Base-by-base conservation (phyloP, 2,113 vertebrate species). In the Melospiza melodia region DNA sequence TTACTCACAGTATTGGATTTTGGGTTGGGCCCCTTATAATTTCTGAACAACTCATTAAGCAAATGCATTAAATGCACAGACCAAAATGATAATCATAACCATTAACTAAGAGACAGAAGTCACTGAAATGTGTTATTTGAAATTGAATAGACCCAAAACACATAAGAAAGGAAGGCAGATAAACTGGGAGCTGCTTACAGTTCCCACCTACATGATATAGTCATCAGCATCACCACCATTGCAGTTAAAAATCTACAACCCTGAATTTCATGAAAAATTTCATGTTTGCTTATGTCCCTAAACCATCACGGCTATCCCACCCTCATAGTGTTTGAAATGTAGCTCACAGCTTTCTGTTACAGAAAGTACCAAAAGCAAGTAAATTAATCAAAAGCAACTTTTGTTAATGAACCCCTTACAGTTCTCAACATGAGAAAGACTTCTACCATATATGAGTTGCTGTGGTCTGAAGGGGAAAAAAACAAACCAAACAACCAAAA, bases 131-230 rank as follows among this genome's bases (percentile, higher is more conserved):
- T 33, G 3, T 62, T 57, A 33, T 33, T 54, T 84, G 68, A 54
- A 87, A 77, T 3, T 59, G 24, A 81, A 28, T 73, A 17, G 11
- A 61, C 9, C 6, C 27, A 52, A 44, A 15, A 73, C 9, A 58
- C 3, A 16, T 6, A 59, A 17, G 20, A 74, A 67, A 92, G 48
- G 17, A 28, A 71, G 59, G 15, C 10, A 28, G 62, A 61, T 4
- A n/a, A 43, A 62, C 1, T 54, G 27, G 33, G 21, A 78, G 5
- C 16, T 65, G 9, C 18, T 55, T 79, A 13, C 14, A 62, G 9
- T 18, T 73, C 21, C 25, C 0, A 0, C 27, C 31, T 31, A 71
- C 0, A 1, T 44, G 35, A 13, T 20, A 46, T 83, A 66, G 11
- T 19, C 27, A 48, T 66, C 28, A 51, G 27, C 30, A 28, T 5